phyloP scores from a whole-genome alignment of 30 jellyfish, hydroid and myxozoan species.

The Chrysaora quinquecirrha region DNA sequence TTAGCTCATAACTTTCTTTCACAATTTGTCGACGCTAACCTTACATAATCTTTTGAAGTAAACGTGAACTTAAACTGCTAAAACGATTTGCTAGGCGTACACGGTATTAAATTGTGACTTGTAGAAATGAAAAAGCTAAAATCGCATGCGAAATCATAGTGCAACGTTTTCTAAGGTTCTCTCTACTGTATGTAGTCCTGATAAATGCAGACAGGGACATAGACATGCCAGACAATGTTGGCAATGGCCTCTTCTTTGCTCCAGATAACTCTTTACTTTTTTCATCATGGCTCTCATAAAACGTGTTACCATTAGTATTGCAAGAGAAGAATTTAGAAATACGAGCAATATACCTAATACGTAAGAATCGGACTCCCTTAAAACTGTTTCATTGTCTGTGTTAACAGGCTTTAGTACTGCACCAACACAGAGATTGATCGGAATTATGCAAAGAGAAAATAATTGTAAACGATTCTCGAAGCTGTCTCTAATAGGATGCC shows the following conservation, averaged over 20 bases:
- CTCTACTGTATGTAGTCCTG: background rate
- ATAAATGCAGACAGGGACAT: background rate
- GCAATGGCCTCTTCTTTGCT: background rate
- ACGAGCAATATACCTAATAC: background rate
- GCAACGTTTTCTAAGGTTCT: no score
- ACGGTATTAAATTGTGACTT: no score
- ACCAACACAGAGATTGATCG: background rate
- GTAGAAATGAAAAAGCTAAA: no score
- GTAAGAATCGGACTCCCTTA: no score
- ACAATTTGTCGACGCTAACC: no score
- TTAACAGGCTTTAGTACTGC: background rate
- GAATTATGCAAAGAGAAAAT: background rate
- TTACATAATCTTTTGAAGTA: no score
- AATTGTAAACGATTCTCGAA: no score
- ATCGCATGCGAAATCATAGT: no score
- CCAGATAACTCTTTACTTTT: background rate
- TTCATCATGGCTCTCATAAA: background rate
- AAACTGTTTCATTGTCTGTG: background rate
- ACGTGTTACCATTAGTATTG: background rate
- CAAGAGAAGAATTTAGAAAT: background rate
- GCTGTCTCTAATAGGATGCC: no score
- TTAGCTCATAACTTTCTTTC: no score
- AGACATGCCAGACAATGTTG: background rate
- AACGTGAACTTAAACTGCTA: no score
- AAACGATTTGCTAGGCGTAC: no score